phyloP scores from a whole-genome alignment of 2,888 invertebrate genomes.

The Pandemis heparana region DNA sequence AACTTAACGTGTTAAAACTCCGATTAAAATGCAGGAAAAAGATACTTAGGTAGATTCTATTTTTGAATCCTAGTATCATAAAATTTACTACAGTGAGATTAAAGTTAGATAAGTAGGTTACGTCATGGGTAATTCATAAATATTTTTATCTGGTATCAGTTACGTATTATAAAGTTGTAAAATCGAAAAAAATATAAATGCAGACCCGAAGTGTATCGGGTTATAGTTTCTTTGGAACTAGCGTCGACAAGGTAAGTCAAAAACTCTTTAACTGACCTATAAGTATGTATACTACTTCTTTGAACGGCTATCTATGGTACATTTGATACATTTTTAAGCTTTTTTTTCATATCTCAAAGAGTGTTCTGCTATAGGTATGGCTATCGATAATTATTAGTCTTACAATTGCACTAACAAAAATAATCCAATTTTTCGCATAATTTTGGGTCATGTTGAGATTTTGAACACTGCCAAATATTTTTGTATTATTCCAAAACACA shows the following conservation, averaged over 20 bases:
- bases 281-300: too few species aligned
- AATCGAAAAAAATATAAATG: conserved; percentile 21
- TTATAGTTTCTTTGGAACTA: conserved; percentile 45
- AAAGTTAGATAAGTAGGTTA: neutral
- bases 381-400: too few species aligned
- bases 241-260: conserved; percentile 12
- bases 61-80: neutral
- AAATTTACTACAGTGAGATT: conserved; percentile 2
- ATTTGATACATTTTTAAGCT: too few species aligned
- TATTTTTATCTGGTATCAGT: neutral
- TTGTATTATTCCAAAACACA: too few species aligned
- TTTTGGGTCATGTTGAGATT: neutral
- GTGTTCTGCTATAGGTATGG: too few species aligned
- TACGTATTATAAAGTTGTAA: neutral
- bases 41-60: neutral
- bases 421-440: neutral
- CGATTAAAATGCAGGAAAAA: neutral
- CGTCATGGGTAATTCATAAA: neutral
- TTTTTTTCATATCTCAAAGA: too few species aligned
- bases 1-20: too few species aligned
- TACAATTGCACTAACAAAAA: too few species aligned
- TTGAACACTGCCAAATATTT: neutral
- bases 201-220: conserved; percentile 35
- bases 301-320: too few species aligned
- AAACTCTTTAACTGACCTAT: neutral